A percentile compares a stretch with the other conserved stretches of the same genome.
Conservation (phyloP, 2,888 invertebrate genomes). For the Drosophila diplacantha region DNA sequence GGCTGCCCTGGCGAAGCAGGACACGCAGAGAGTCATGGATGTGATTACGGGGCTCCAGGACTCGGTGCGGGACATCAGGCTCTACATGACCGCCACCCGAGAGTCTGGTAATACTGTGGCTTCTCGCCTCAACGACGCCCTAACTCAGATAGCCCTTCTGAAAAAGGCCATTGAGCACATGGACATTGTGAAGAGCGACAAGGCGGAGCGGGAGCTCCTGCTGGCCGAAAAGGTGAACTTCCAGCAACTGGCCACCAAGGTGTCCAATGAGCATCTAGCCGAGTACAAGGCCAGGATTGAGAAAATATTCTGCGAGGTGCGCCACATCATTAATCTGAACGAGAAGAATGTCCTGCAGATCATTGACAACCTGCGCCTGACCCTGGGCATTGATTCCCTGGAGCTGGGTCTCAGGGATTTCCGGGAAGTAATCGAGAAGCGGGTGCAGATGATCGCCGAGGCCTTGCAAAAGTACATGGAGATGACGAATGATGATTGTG, state of each 20-base stretch:
- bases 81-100: conserved; percentile 29
- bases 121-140: conserved; percentile 28
- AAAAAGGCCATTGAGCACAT: conserved; percentile 73
- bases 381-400: conserved; percentile 82
- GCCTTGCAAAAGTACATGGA: conserved; percentile 68
- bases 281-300: conserved; percentile 77
- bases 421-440: conserved; percentile 82
- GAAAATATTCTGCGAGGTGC: conserved; percentile 68
- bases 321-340: conserved; percentile 59
- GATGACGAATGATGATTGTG: conserved; percentile 78
- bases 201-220: conserved; percentile 84
- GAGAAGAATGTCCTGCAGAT: conserved; percentile 77
- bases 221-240: conserved; percentile 87
- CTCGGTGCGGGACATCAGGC: conserved; percentile 53
- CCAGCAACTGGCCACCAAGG: conserved; percentile 83
- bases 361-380: conserved; percentile 82
- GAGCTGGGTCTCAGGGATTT: conserved; percentile 83
- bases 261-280: conserved; percentile 85
- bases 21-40: conserved; percentile 54
- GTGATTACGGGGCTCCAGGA: conserved; percentile 58
- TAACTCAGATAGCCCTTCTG: conserved; percentile 36
- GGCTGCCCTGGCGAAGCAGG: conserved; percentile 62
- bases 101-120: conserved; percentile 48
- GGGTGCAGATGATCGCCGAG: conserved; percentile 65
- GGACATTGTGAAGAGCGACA: conserved; percentile 84